Conservation (phyloP, 37 sponge, comb jelly and placozoan species). For the Dysidea cf. avara region DNA sequence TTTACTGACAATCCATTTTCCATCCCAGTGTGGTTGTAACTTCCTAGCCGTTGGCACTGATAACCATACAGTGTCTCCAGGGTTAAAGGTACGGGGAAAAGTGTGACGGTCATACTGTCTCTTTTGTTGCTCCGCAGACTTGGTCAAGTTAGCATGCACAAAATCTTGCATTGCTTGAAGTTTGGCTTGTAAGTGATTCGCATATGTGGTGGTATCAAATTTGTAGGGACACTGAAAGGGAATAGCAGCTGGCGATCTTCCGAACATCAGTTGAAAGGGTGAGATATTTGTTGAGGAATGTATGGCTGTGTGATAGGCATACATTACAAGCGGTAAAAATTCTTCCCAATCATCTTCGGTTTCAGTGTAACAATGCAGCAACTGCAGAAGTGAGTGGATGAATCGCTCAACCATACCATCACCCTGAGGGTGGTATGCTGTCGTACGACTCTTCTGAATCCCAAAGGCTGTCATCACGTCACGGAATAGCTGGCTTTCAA, state of each 20-base stretch:
- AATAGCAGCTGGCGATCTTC: not conserved
- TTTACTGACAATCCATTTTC: not conserved
- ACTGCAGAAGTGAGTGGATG: slow-evolving; percentile 15
- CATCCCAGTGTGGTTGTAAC: slow-evolving; percentile 15
- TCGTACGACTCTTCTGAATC: slow-evolving; percentile 1
- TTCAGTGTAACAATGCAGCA: slow-evolving; percentile 16
- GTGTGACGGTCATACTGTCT: slow-evolving; percentile 9
- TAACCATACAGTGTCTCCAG: slow-evolving; percentile 12
- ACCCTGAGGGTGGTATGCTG: slow-evolving; percentile 20
- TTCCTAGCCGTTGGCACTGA: slow-evolving; percentile 19
- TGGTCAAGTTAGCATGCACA: slow-evolving; percentile 5
- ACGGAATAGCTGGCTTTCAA: slow-evolving; percentile 2
- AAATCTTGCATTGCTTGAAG: slow-evolving; percentile 5
- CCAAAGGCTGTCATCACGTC: slow-evolving; percentile 9
- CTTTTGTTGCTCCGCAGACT: slow-evolving; percentile 18
- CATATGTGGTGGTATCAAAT: no score
- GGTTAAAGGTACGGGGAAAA: not conserved
- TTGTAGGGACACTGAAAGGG: no score
- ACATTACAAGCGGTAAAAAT: slow-evolving; percentile 20
- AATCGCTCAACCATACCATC: slow-evolving; percentile 24
- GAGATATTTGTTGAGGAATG: slow-evolving; percentile 2
- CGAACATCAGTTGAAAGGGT: slow-evolving; percentile 34
- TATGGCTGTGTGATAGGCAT: slow-evolving; percentile 17
- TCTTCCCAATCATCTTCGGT: slow-evolving; percentile 17
- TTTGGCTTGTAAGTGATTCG: no score